Percentiles rank a stretch among this genome's conserved stretches.
phyloP scores from a whole-genome alignment of 2,888 invertebrate species.

The Bugula neritina region DNA sequence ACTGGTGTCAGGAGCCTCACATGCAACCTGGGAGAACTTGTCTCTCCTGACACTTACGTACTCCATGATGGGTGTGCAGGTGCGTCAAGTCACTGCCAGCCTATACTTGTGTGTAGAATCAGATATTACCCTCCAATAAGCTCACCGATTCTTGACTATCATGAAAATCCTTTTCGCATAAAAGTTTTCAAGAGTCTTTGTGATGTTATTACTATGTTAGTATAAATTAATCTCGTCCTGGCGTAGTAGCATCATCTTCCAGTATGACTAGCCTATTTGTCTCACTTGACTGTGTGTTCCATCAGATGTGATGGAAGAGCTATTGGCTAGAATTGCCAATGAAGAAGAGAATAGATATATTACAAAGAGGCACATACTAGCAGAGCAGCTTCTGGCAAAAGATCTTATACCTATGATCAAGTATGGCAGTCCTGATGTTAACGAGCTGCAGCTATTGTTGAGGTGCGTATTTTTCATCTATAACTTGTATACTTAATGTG shows the following conservation, averaged over 20 bases:
- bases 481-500: too few relatives aligned
- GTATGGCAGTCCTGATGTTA: neutral
- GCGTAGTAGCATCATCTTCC: too few relatives aligned
- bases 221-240: too few relatives aligned
- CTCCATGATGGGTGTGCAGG: constrained; percentile 18
- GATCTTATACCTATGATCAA: constrained; percentile 22
- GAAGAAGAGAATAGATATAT: neutral
- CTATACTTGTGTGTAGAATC: too few relatives aligned
- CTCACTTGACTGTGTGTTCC: too few relatives aligned
- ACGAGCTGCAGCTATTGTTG: neutral
- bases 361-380: neutral
- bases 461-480: constrained; percentile 1
- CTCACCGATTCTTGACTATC: too few relatives aligned
- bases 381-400: neutral
- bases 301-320: constrained; percentile 2
- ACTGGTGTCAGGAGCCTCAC: constrained; percentile 3
- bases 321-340: neutral
- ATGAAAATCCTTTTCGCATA: too few relatives aligned
- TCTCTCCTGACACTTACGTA: neutral
- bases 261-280: too few relatives aligned
- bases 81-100: too few relatives aligned
- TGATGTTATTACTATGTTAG: too few relatives aligned
- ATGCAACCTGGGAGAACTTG: neutral
- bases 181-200: too few relatives aligned
- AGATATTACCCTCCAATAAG: too few relatives aligned